Base-by-base conservation (phyloP, 2,797 vertebrate genomes). In the Pseudomugil tenellus region DNA sequence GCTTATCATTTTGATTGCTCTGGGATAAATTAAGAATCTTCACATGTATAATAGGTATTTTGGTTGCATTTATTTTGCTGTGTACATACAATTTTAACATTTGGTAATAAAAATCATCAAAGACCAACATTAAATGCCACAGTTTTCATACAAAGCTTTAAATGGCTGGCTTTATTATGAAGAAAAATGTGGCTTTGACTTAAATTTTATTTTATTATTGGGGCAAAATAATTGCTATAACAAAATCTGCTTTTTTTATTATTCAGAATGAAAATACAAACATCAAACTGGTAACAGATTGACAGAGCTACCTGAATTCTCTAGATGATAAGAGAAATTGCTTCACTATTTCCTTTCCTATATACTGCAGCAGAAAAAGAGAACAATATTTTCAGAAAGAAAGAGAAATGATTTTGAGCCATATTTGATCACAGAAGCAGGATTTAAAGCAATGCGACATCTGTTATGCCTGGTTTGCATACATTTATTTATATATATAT, bases 1-100 rank as follows among this genome's bases (percentile, higher is more conserved):
- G 58, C 56, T 29, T 67, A 69, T 84, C 17, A 11, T 71, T 84
- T 81, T 49, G 59, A 59, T 81, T 72, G 72, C 83, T 79, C 6
- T 28, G 83, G 80, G 85, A 89, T 90, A 83, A 90, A 91, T 92
- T 89, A 82, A 19, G 65, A 34, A 72, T 74, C 76, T 80, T 82
- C 82, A 72, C 25, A 11, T 63, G 37, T 28, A 39, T 85, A 87
- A 90, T 76, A 77, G 79, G 70, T 80, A 76, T 81, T 77, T 63
- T 54, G 74, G 67, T 74, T 66, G 57, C 62, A 55, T 67, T 61
- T 63, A 49, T 87, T 80, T 72, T 81, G 77, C 77, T 87, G 73
- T 70, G 63, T 84, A 52, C 67, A 85, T 34, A 81, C 71, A 82
- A 85, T 84, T 74, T 78, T 75, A 75, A 70, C 61, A 79, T 81